These are phyloP conservation scores for Eubasilissa regina DNA, from an alignment of 1,140 invertebrate genomes.

Conservation along the genomic window DNA sequence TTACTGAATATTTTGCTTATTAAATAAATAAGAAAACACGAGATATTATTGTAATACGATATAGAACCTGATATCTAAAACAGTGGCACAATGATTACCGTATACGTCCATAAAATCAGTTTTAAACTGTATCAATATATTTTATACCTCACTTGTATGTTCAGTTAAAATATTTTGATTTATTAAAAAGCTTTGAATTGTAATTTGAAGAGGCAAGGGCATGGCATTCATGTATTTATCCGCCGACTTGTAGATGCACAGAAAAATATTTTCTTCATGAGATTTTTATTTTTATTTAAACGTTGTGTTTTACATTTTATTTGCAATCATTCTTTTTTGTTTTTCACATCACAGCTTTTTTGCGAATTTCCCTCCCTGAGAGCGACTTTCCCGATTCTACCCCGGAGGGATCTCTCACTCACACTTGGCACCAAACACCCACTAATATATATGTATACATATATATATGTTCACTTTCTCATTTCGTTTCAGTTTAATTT, in stretches of 20 bases:
- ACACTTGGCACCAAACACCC: slow-evolving; percentile 57
- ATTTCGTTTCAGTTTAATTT: slow-evolving; percentile 29
- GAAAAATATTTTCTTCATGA: slow-evolving; percentile 33
- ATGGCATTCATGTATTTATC: slow-evolving; percentile 16
- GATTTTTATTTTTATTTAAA: slow-evolving; percentile 21
- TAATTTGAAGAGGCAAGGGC: slow-evolving; percentile 11
- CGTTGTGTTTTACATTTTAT: slow-evolving; percentile 36
- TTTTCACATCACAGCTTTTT: slow-evolving; percentile 58
- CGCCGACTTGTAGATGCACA: slow-evolving; percentile 29
- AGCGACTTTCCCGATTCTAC: slow-evolving; percentile 59
- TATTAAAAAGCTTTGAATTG: slow-evolving; percentile 27
- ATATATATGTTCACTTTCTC: slow-evolving; percentile 36
- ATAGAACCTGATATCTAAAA: neutral
- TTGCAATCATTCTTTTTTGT: slow-evolving; percentile 53
- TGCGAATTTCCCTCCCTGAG: slow-evolving; percentile 52
- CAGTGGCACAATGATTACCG: no score
- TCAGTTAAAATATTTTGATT: neutral
- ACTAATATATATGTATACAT: slow-evolving; percentile 50
- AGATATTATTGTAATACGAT: neutral
- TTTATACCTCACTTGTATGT: no score
- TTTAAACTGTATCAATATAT: no score
- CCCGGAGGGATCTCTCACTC: slow-evolving; percentile 56
- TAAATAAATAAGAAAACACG: neutral
- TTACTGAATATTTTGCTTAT: neutral
- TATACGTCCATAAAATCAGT: no score